These are phyloP conservation scores for Nothocercus nigrocapillus DNA, from an alignment of 2,113 vertebrate species.

Conservation along the genomic window DNA sequence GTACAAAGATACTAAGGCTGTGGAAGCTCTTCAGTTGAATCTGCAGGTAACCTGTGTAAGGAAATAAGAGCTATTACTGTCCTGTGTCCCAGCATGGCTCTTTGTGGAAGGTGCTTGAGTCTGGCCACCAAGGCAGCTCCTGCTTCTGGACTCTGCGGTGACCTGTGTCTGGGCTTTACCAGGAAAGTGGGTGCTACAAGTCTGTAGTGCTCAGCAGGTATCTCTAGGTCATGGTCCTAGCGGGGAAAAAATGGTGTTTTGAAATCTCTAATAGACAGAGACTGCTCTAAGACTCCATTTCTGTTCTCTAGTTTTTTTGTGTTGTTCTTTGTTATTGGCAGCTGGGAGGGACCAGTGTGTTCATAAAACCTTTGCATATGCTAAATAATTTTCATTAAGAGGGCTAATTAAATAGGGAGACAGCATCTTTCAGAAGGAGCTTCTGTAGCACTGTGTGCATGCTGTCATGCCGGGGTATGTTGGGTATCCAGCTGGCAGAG, in stretches of 20 bases:
- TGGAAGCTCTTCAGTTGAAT: not conserved
- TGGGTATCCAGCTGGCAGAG: not conserved
- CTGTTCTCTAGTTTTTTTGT: not conserved
- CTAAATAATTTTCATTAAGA: not conserved
- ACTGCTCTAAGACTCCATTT: not conserved
- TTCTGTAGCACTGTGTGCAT: not conserved
- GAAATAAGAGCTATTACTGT: not conserved
- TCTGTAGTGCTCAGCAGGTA: not conserved
- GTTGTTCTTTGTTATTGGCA: not conserved
- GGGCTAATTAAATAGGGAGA: not conserved
- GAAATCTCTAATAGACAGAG: not conserved
- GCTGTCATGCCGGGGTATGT: not conserved
- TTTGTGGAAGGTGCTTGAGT: not conserved
- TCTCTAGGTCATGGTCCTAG: fast-evolving
- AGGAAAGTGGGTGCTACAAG: not conserved
- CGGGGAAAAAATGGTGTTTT: not conserved
- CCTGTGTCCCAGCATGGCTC: not conserved
- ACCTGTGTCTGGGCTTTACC: not conserved
- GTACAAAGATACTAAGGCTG: not conserved
- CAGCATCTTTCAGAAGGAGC: not conserved
- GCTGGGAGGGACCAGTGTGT: not conserved
- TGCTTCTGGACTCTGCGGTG: not conserved
- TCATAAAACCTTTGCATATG: not conserved
- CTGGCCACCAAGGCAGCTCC: not conserved
- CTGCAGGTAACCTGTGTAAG: not conserved